Conservation (phyloP, 2,113 vertebrate genomes). For the Nothobranchius furzeri region DNA sequence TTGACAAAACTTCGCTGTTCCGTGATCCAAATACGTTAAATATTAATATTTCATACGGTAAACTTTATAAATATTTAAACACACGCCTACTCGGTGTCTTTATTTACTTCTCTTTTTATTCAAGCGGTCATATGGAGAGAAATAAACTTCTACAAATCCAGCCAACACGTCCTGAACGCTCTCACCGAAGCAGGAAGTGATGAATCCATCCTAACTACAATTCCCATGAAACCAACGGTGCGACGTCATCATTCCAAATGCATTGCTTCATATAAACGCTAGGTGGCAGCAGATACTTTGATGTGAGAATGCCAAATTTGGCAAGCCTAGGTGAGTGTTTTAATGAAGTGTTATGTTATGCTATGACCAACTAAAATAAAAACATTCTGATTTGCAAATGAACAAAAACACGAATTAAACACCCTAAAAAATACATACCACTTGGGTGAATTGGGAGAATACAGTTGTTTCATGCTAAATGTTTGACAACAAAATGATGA, state of each 20-base stretch:
- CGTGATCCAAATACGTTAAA: not conserved
- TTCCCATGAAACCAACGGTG: constrained; percentile 42
- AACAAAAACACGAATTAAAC: too few species aligned
- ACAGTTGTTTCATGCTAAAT: too few species aligned
- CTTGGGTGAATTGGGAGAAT: too few species aligned
- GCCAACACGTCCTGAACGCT: constrained; percentile 14
- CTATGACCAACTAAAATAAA: too few species aligned
- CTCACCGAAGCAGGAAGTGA: constrained; percentile 64
- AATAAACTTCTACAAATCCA: constrained; percentile 33
- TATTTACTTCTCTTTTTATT: not conserved
- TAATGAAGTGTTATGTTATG: too few species aligned
- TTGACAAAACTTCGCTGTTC: constrained; percentile 28
- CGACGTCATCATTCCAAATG: not conserved
- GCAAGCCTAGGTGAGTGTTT: too few species aligned
- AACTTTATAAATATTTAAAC: not conserved
- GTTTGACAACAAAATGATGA: too few species aligned
- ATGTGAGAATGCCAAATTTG: not conserved
- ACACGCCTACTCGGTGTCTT: constrained; percentile 41
- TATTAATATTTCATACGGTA: not conserved
- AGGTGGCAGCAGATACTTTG: constrained; percentile 20
- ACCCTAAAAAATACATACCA: too few species aligned
- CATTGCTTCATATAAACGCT: not conserved
- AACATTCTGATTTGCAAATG: too few species aligned
- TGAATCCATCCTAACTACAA: constrained; percentile 46
- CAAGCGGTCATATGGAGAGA: not conserved